Evolutionary conservation across 1,140 invertebrate species (phyloP), one percentile per base, ranked within the genome.

Genomic region (Anagrus nilaparvatae): DNA sequence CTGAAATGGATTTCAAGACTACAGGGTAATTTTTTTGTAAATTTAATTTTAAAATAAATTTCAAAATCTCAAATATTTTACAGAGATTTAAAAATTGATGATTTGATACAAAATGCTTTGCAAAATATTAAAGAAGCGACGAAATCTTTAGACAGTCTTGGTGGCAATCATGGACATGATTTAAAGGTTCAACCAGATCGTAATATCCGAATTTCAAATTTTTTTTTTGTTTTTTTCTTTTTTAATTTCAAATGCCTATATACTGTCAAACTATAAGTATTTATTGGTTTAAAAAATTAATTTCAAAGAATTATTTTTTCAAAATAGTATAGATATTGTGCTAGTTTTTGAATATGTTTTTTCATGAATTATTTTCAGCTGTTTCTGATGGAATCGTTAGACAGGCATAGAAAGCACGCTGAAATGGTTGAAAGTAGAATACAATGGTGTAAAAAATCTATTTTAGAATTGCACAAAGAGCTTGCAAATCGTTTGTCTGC

Each of bases 141-240:
- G 17, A 59, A 57, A 46, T 48, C 51, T 24, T 46, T 67, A 39
- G 46, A 48, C 6, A 50, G 36, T 34, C 48, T 67, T 19, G 48
- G 54, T 24, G 57, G 59, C 23, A 65, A 63, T 47, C 51, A 60
- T 46, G 64, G 64, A 39, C 58, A 63, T 13, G 63, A 62, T 43
- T 53, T 60, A 56, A 67, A 67, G 59, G 61, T 65, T 59, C 55
- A 61, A 6, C 12, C 24, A 12, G 24, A 8, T 6, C 6, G 6
- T 25, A 6, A 8, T 8, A 12, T 12, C 24, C 24, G 12, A 8
- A 1, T 25, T 25, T 25, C 24, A 12, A 25, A 13, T 35, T 42
- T 29, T 23, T 35, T 19, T 34, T 24, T 28, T 28, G 31, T 19
- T 28, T 20, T 20, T 21, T 13, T 19, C 35, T 32, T 34, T n/a